Conservation (phyloP, 2,888 invertebrate species). For the Globia sparganii region DNA sequence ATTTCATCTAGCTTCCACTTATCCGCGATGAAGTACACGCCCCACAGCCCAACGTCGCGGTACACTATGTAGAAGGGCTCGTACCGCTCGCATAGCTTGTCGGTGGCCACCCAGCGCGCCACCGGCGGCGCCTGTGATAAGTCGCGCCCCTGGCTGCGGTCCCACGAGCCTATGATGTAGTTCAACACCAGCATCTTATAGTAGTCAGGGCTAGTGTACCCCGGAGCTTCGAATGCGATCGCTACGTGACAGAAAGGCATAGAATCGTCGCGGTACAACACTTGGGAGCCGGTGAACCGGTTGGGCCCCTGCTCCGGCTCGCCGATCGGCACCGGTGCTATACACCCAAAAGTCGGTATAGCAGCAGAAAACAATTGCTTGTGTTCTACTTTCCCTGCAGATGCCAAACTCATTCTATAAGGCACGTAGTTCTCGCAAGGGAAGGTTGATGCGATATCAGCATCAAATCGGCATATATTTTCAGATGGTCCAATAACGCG, state of each 20-base stretch:
- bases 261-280: slow-evolving; percentile 79
- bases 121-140: slow-evolving; percentile 73
- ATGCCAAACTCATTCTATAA: slow-evolving; percentile 92
- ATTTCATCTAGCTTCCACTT: slow-evolving; percentile 79
- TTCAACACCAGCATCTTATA: slow-evolving; percentile 78
- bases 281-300: slow-evolving; percentile 73
- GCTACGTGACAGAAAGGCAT: slow-evolving; percentile 84
- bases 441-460: slow-evolving; percentile 68
- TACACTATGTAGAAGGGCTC: slow-evolving; percentile 86
- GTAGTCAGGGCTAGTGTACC: slow-evolving; percentile 78
- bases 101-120: slow-evolving; percentile 75
- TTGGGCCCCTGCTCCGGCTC: slow-evolving; percentile 66
- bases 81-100: slow-evolving; percentile 79
- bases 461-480: slow-evolving; percentile 91
- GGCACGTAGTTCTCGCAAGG: slow-evolving; percentile 77
- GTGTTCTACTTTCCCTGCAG: slow-evolving; percentile 93
- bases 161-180: slow-evolving; percentile 83
- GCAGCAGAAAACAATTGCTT: slow-evolving; percentile 91
- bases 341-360: slow-evolving; percentile 88
- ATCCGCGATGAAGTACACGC: slow-evolving; percentile 82
- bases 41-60: slow-evolving; percentile 86
- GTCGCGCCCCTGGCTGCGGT: slow-evolving; percentile 76
- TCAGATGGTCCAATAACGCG: slow-evolving; percentile 91
- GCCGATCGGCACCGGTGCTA: slow-evolving; percentile 53
- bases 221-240: slow-evolving; percentile 86